These are phyloP conservation scores for Pseudomyrmex pallidus DNA, from an alignment of 1,140 invertebrate species.

Conservation along the genomic window DNA sequence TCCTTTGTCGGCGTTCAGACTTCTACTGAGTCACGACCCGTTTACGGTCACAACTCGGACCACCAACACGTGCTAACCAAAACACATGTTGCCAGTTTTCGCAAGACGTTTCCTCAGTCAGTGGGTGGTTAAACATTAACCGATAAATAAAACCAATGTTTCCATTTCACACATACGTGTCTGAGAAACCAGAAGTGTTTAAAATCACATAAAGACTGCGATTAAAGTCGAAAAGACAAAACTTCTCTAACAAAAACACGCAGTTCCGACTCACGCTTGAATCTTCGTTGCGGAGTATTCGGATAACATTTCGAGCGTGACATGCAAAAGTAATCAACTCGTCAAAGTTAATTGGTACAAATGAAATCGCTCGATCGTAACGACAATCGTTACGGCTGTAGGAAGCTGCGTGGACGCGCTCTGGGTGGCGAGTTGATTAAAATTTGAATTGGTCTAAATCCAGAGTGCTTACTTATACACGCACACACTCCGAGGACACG, in stretches of 20 bases:
- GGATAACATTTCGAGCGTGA: neutral
- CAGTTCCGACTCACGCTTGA: neutral
- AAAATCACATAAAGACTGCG: neutral
- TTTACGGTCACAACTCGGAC: slow-evolving; percentile 72
- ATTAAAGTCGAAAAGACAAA: neutral
- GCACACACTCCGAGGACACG: neutral
- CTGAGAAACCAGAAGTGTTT: neutral
- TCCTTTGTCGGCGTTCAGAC: slow-evolving; percentile 79
- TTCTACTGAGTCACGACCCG: slow-evolving; percentile 63
- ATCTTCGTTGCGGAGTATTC: neutral
- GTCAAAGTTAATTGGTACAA: slow-evolving; percentile 6
- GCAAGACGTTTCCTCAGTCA: slow-evolving; percentile 64
- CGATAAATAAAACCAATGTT: neutral
- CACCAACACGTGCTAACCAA: slow-evolving; percentile 79
- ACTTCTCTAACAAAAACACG: slow-evolving; percentile 8
- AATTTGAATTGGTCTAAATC: slow-evolving; percentile 69
- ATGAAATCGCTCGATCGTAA: slow-evolving; percentile 22
- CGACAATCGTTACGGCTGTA: slow-evolving; percentile 12
- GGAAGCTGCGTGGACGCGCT: neutral
- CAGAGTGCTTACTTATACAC: too few relatives aligned
- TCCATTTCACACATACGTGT: too few relatives aligned
- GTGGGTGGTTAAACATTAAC: slow-evolving; percentile 6
- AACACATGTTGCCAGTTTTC: slow-evolving; percentile 79
- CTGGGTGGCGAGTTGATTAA: slow-evolving; percentile 69
- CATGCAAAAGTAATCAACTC: slow-evolving; percentile 14